Evolutionary conservation across 1,140 invertebrate species (phyloP).

Genomic region (Eriosoma lanigerum): DNA sequence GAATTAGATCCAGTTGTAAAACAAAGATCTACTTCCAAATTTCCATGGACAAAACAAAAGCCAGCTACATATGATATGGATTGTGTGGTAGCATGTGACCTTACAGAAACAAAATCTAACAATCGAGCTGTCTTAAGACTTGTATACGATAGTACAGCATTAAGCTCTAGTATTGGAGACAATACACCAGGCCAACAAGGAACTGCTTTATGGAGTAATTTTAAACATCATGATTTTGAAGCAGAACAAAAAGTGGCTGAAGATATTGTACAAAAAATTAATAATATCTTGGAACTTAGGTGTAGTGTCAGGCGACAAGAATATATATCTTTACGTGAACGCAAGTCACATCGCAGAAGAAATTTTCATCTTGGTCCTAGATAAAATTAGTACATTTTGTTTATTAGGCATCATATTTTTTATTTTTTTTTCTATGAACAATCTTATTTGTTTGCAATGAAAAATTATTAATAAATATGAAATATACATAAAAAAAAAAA

Average conservation of each 20-base stretch:
- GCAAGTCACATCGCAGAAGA: constrained; percentile 64
- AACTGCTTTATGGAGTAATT: constrained; percentile 58
- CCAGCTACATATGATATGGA: constrained; percentile 81
- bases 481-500: neutral
- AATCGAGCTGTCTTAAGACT: constrained; percentile 57
- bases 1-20: constrained; percentile 83
- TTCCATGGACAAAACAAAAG: constrained; percentile 70
- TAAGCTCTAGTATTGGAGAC: constrained; percentile 45
- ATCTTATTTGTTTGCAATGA: constrained; percentile 11
- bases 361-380: constrained; percentile 61
- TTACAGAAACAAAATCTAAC: constrained; percentile 68
- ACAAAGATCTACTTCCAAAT: constrained; percentile 66
- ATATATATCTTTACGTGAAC: constrained; percentile 67
- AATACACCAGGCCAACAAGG: constrained; percentile 36
- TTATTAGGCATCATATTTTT: constrained; percentile 18
- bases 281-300: constrained; percentile 80
- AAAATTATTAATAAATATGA: neutral
- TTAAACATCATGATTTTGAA: constrained; percentile 87
- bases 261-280: constrained; percentile 84
- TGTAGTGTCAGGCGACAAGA: constrained; percentile 77
- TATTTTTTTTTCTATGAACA: neutral
- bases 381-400: constrained; percentile 52
- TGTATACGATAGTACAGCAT: constrained; percentile 51
- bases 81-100: constrained; percentile 80
- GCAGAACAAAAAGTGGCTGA: constrained; percentile 71